Evolutionary conservation across 2,888 invertebrate species (phyloP).

Genomic region (Lithodes maja): DNA sequence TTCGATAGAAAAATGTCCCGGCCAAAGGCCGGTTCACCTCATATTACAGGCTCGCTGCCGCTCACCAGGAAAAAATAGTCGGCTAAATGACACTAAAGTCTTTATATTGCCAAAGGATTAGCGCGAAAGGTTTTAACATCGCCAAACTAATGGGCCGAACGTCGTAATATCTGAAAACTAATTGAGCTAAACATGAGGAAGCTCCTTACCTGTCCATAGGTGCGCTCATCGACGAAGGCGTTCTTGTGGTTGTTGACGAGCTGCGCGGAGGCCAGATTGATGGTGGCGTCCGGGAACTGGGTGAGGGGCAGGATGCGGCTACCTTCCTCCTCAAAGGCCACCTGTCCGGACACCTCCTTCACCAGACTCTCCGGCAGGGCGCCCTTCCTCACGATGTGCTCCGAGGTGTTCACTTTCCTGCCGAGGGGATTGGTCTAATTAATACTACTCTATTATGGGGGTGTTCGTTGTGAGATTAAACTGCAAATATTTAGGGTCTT

Average conservation of each 20-base stretch:
- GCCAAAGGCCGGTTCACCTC: too few relatives aligned
- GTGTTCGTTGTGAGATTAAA: too few relatives aligned
- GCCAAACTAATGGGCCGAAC: too few relatives aligned
- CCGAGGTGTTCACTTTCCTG: conserved; percentile 77
- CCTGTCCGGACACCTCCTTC: conserved; percentile 76
- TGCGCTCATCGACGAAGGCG: conserved; percentile 75
- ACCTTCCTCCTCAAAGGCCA: conserved; percentile 77
- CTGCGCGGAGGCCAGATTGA: conserved; percentile 76
- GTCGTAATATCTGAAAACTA: too few relatives aligned
- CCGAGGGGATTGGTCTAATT: conserved; percentile 38
- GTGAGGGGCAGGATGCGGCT: conserved; percentile 76
- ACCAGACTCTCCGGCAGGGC: conserved; percentile 76
- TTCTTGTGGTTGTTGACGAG: conserved; percentile 75
- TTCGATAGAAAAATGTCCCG: too few relatives aligned
- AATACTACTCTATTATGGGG: not conserved
- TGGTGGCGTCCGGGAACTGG: conserved; percentile 76
- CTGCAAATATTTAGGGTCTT: too few relatives aligned
- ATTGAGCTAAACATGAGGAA: too few relatives aligned
- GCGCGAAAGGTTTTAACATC: too few relatives aligned
- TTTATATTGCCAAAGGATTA: too few relatives aligned
- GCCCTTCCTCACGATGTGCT: conserved; percentile 76
- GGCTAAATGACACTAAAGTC: too few relatives aligned
- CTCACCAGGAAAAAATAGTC: too few relatives aligned
- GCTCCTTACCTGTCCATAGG: conserved; percentile 76
- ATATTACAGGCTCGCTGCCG: too few relatives aligned